phyloP scores from a whole-genome alignment of 2,888 invertebrate species.

The Leptura quadrifasciata region DNA sequence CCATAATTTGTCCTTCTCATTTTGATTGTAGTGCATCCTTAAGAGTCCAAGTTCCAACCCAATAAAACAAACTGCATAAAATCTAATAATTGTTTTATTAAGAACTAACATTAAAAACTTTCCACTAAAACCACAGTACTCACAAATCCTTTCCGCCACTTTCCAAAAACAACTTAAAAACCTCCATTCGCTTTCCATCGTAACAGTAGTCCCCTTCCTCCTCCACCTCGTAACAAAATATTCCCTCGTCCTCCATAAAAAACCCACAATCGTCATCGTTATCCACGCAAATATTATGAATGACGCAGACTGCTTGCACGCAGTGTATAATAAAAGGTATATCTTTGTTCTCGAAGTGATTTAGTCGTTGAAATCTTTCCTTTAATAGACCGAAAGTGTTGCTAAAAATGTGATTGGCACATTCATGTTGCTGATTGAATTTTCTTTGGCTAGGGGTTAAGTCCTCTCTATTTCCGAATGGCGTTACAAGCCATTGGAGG shows the following conservation, averaged over 20 bases:
- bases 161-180: slow-evolving; percentile 14
- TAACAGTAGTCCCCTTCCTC: not conserved
- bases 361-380: slow-evolving; percentile 48
- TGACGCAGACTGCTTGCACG: slow-evolving; percentile 45
- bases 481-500: slow-evolving; percentile 46
- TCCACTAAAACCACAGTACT: not conserved
- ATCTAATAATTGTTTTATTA: not conserved
- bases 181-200: slow-evolving; percentile 13
- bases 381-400: slow-evolving; percentile 45
- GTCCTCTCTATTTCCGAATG: slow-evolving; percentile 11
- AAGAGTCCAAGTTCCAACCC: no score
- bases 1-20: no score
- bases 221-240: slow-evolving; percentile 35
- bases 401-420: slow-evolving; percentile 28
- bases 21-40: no score
- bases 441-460: slow-evolving; percentile 16
- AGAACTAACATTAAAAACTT: not conserved
- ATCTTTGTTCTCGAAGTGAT: slow-evolving; percentile 46
- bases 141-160: not conserved
- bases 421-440: slow-evolving; percentile 43
- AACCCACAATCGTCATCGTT: slow-evolving; percentile 42
- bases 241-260: slow-evolving; percentile 37
- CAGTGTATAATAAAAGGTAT: slow-evolving; percentile 36
- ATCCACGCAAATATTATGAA: slow-evolving; percentile 50
- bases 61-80: not conserved